Conservation (phyloP, 2,797 vertebrate species). For the Chromobotia macracanthus region DNA sequence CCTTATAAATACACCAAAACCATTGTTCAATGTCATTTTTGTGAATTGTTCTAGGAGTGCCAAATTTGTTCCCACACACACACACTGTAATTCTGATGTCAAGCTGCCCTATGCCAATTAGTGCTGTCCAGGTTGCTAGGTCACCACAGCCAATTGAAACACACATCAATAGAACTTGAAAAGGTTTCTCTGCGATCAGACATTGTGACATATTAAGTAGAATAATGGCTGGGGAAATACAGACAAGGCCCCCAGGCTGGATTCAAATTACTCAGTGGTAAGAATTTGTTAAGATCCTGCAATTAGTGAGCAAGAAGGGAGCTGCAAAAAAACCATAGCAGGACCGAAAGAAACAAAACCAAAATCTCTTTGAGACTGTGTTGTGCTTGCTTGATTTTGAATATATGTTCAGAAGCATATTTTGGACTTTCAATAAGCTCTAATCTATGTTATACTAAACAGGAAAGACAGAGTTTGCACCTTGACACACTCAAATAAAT, state of each 20-base stretch:
- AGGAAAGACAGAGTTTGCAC: not conserved
- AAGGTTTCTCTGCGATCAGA: conserved; percentile 99
- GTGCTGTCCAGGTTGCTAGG: conserved; percentile 95
- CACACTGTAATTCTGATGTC: conserved; percentile 89
- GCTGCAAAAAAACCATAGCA: conserved; percentile 70
- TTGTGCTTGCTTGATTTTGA: conserved; percentile 34
- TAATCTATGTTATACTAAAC: conserved; percentile 25
- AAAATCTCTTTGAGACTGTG: conserved; percentile 42
- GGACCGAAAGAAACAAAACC: conserved; percentile 61
- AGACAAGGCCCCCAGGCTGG: conserved; percentile 87
- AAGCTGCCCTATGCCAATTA: conserved; percentile 93
- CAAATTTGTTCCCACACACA: conserved; percentile 79
- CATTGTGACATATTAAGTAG: conserved; percentile 99
- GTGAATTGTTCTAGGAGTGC: conserved; percentile 74
- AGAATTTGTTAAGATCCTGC: conserved; percentile 92
- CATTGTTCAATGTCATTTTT: conserved; percentile 54
- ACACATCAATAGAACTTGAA: conserved; percentile 99
- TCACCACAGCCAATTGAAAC: conserved; percentile 98
- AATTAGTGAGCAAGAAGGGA: conserved; percentile 94
- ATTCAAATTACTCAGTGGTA: conserved; percentile 87
- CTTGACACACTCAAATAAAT: not conserved
- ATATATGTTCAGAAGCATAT: conserved; percentile 13
- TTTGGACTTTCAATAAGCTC: conserved; percentile 17
- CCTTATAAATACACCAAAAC: conserved; percentile 13
- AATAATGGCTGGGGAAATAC: conserved; percentile 92